Conservation (phyloP, 2,888 invertebrate genomes). For the Erannis defoliaria region DNA sequence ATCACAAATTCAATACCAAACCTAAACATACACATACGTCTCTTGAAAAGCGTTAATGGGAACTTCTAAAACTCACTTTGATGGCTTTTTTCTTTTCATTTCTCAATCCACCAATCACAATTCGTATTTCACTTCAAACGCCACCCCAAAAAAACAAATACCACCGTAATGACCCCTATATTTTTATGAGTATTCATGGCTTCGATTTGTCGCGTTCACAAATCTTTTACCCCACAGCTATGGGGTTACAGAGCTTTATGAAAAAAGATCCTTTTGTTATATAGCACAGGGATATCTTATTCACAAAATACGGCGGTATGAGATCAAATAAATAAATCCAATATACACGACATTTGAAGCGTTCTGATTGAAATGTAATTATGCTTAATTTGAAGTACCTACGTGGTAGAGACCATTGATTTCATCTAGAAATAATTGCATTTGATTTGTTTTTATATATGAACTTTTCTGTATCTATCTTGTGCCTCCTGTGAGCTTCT, state of each 20-base stretch:
- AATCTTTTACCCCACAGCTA: constrained; percentile 34
- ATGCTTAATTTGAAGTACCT: background rate
- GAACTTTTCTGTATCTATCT: no score
- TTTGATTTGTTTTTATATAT: no score
- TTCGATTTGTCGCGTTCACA: constrained; percentile 41
- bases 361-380: background rate
- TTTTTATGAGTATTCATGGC: constrained; percentile 39
- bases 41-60: background rate
- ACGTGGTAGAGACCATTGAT: background rate
- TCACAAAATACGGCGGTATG: constrained; percentile 3
- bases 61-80: background rate
- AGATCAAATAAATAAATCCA: constrained; percentile 15
- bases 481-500: no score
- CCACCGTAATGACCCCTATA: constrained; percentile 35
- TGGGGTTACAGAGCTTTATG: constrained; percentile 24
- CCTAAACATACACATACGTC: background rate
- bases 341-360: background rate
- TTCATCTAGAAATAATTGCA: no score
- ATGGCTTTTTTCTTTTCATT: background rate
- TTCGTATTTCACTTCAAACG: constrained; percentile 18
- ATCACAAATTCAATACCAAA: background rate
- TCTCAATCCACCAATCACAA: background rate
- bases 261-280: constrained; percentile 20
- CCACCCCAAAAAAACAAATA: constrained; percentile 38
- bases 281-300: constrained; percentile 12